Conservation (phyloP, 23 tunicate species). For the Halocynthia roretzi region DNA sequence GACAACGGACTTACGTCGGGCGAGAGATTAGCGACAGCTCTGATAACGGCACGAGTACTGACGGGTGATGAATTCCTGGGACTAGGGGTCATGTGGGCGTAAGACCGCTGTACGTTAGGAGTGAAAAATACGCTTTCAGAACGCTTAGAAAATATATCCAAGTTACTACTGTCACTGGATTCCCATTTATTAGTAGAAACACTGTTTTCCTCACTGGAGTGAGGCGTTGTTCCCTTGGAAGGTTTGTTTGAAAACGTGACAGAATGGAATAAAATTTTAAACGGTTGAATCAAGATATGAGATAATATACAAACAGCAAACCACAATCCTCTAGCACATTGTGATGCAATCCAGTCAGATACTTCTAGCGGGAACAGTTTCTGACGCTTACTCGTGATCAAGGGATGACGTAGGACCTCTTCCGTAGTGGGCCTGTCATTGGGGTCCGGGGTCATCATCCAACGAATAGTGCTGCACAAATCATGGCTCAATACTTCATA, state of each 20-base stretch:
- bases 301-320: neutral
- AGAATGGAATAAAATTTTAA: neutral
- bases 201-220: neutral
- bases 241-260: neutral
- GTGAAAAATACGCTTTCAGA: conserved; percentile 27
- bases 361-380: neutral
- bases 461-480: conserved; percentile 30
- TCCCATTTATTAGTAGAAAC: conserved; percentile 13
- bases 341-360: neutral
- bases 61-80: conserved; percentile 76
- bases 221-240: neutral
- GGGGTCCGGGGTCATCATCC: conserved; percentile 69
- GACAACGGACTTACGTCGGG: conserved; percentile 68
- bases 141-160: neutral
- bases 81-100: conserved; percentile 28
- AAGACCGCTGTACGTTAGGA: conserved; percentile 21
- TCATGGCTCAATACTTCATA: conserved; percentile 18
- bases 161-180: neutral
- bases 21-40: conserved; percentile 6
- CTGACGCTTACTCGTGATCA: neutral
- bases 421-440: conserved; percentile 32
- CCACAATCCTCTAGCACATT: neutral
- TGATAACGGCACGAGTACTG: neutral
- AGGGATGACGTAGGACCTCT: conserved; percentile 52
- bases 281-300: neutral